These are phyloP conservation scores for Agriopis marginaria DNA, from an alignment of 2,888 invertebrate genomes.

Conservation along the genomic window DNA sequence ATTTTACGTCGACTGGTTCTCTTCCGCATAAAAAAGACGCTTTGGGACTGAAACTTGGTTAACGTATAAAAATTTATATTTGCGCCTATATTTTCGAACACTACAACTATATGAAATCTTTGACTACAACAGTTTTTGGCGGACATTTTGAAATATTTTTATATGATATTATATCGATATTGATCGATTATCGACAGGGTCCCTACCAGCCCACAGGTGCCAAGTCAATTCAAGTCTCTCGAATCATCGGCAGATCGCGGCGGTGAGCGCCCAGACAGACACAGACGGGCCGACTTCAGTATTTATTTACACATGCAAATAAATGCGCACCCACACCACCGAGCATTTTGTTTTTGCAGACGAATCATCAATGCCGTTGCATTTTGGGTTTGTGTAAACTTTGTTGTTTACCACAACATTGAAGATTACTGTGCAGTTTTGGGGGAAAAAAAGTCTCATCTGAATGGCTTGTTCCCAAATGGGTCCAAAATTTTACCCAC, in stretches of 20 bases:
- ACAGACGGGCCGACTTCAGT: slow-evolving; percentile 46
- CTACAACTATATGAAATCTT: too few relatives aligned
- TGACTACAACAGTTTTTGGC: too few relatives aligned
- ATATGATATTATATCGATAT: slow-evolving; percentile 22
- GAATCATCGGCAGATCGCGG: slow-evolving; percentile 34
- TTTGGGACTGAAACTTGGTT: background rate
- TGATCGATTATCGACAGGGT: slow-evolving; percentile 34
- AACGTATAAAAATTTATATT: background rate
- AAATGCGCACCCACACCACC: slow-evolving; percentile 47
- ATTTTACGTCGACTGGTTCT: background rate
- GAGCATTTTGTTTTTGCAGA: slow-evolving; percentile 44
- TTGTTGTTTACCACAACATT: slow-evolving; percentile 8
- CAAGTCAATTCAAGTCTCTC: slow-evolving; percentile 32
- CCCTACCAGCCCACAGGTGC: slow-evolving; percentile 45
- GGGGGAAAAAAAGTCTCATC: background rate
- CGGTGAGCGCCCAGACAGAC: slow-evolving; percentile 34
- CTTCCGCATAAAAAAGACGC: background rate
- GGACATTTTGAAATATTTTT: background rate
- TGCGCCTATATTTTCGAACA: background rate
- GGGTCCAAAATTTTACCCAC: too few relatives aligned
- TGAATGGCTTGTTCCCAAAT: too few relatives aligned
- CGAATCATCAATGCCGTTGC: slow-evolving; percentile 23
- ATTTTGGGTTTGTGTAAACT: slow-evolving; percentile 29
- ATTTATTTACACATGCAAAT: slow-evolving; percentile 81
- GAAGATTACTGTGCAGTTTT: background rate